phyloP scores from a whole-genome alignment of 2,797 vertebrate species.

The Cetoscarus ocellatus region DNA sequence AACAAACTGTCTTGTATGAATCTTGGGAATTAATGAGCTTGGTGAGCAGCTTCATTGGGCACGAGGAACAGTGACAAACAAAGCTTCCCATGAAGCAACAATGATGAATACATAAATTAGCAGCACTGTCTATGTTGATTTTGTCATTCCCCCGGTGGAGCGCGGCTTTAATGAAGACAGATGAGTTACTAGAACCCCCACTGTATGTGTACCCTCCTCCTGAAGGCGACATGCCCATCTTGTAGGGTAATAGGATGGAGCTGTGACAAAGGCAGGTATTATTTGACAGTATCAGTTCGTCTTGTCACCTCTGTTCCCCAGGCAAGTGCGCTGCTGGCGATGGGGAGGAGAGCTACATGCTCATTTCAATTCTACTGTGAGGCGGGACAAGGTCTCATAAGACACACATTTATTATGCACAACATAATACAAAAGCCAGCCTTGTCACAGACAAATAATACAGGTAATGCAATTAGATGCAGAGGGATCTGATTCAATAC shows the following conservation, averaged over 20 bases:
- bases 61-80: constrained; percentile 69
- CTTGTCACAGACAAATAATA: constrained; percentile 53
- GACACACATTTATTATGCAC: constrained; percentile 65
- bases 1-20: constrained; percentile 57
- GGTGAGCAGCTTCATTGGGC: constrained; percentile 33
- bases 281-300: constrained; percentile 74
- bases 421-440: constrained; percentile 50
- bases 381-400: constrained; percentile 65
- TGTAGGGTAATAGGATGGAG: constrained; percentile 72
- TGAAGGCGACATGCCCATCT: constrained; percentile 63
- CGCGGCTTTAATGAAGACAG: constrained; percentile 84
- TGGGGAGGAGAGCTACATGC: constrained; percentile 73
- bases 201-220: constrained; percentile 70
- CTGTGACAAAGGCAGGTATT: constrained; percentile 78
- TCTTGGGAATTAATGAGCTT: constrained; percentile 48
- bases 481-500: too few species aligned
- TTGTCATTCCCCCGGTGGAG: constrained; percentile 75
- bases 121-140: constrained; percentile 82
- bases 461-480: constrained; percentile 55
- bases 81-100: constrained; percentile 73
- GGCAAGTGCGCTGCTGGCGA: constrained; percentile 54
- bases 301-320: constrained; percentile 76
- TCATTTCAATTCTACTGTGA: constrained; percentile 72
- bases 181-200: constrained; percentile 77
- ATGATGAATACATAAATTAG: constrained; percentile 86